A percentile compares a stretch with the other conserved stretches of the same genome.
These are phyloP conservation scores for Lasiurus borealis DNA, from an alignment of 2,113 vertebrate species.

Conservation along the genomic window DNA sequence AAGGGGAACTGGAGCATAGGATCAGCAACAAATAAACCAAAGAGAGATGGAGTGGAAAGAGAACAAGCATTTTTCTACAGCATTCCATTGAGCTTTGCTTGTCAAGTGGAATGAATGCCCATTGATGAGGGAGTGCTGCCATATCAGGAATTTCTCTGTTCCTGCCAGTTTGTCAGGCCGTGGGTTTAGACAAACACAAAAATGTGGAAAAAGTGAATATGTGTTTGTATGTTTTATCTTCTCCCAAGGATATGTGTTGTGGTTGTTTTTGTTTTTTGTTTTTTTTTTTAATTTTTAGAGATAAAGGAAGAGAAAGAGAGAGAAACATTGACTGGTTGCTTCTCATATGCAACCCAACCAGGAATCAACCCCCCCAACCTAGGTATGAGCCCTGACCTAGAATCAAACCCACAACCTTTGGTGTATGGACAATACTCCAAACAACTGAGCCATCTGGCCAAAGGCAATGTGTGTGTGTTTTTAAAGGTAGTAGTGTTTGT, in stretches of 20 bases:
- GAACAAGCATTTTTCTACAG: slow-evolving; percentile 26
- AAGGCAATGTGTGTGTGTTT: background rate
- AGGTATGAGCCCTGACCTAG: background rate
- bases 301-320: background rate
- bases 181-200: slow-evolving; percentile 55
- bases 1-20: slow-evolving; percentile 66
- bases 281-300: background rate
- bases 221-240: background rate
- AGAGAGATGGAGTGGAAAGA: slow-evolving; percentile 60
- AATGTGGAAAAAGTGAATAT: background rate
- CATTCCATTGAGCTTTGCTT: slow-evolving; percentile 69
- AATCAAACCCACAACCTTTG: background rate
- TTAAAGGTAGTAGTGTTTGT: background rate
- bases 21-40: slow-evolving; percentile 69
- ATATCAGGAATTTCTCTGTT: slow-evolving; percentile 59
- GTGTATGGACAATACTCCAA: background rate
- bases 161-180: background rate
- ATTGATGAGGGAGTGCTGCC: slow-evolving; percentile 52
- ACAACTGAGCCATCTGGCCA: background rate
- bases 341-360: background rate
- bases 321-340: background rate
- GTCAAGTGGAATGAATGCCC: slow-evolving; percentile 47
- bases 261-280: background rate
- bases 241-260: background rate
- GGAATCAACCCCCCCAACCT: background rate